Conservation (phyloP, 2,113 vertebrate species). For the Ahaetulla prasina region DNA sequence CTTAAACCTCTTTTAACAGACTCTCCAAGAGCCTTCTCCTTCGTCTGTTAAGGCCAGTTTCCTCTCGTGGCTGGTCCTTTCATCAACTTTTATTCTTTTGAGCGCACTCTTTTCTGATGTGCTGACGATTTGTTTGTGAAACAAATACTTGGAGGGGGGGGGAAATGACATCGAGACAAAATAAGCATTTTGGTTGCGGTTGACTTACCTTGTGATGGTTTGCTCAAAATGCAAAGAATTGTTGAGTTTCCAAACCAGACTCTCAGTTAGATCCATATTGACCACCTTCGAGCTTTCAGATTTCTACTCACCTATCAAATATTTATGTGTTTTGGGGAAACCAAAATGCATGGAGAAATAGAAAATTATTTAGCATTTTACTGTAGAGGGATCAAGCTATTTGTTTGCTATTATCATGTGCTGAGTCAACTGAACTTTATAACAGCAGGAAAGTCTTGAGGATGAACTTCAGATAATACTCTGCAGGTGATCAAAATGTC, state of each 20-base stretch:
- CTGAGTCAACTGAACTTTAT: neutral
- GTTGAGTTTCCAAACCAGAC: neutral
- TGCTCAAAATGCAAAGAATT: neutral
- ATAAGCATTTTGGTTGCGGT: neutral
- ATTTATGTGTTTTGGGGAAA: neutral
- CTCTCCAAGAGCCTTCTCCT: neutral
- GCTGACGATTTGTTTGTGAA: neutral
- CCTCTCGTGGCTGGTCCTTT: neutral
- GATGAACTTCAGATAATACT: neutral
- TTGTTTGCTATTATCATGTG: neutral
- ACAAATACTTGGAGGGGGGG: no score
- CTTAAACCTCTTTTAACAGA: neutral
- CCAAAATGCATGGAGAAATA: neutral
- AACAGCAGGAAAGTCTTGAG: neutral
- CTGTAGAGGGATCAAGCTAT: neutral
- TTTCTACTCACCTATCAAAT: no score
- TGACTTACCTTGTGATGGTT: neutral
- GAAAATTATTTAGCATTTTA: neutral
- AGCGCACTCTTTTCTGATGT: neutral
- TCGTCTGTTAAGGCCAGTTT: neutral
- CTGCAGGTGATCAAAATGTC: neutral
- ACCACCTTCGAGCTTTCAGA: no score
- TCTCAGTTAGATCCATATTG: neutral
- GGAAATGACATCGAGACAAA: neutral
- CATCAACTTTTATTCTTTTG: neutral